Base-by-base conservation (phyloP, 64 coral and sea anemone genomes). In the Porites australiensis region DNA sequence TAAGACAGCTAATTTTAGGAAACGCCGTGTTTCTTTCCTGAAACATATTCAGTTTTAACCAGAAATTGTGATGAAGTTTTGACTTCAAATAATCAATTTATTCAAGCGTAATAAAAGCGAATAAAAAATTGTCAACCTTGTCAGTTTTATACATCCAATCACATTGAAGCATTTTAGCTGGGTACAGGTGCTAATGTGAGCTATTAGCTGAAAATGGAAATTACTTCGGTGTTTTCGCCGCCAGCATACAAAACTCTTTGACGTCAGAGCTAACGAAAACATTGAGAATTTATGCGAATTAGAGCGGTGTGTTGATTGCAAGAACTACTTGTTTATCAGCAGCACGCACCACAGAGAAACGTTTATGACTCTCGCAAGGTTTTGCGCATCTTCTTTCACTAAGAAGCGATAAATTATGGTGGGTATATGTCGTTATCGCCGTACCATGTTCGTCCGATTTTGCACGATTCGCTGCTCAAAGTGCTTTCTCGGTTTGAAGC, bases 231-330 rank as follows among this genome's bases (percentile, higher is more conserved):
- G 63, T 69, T 46, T 83, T 84, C 45, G 46, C 73, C 15, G 61
- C 21, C 2, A 27, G 60, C 45, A 69, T 52, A 51, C 81, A 84
- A 82, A 84, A 84, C 81, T 13, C 45, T 2, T 47, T 68, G 81
- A 84, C 81, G 81, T 84, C 81, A 84, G 45, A 69, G 19, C 6
- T 14, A 84, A 46, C 44, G 15, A 76, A 68, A 84, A 84, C 81
- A 84, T 67, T 21, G 81, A 84, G 50, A 84, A 84, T 84, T 84
- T 84, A 84, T 84, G 81, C 81, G 81, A 84, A 84, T 69, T 69
- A 52, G 62, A 52, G 18, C 46, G 61, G 18, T 68, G 81, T 63
- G 18, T 82, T 82, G 79, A 69, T 84, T 84, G 81, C 63, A 51
- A 83, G 27, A 63, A 64, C 59, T 58, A 78, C 16, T 50, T 58